These are phyloP conservation scores for Lepas anatifera DNA, from an alignment of 2,888 invertebrate genomes.

Conservation along the genomic window DNA sequence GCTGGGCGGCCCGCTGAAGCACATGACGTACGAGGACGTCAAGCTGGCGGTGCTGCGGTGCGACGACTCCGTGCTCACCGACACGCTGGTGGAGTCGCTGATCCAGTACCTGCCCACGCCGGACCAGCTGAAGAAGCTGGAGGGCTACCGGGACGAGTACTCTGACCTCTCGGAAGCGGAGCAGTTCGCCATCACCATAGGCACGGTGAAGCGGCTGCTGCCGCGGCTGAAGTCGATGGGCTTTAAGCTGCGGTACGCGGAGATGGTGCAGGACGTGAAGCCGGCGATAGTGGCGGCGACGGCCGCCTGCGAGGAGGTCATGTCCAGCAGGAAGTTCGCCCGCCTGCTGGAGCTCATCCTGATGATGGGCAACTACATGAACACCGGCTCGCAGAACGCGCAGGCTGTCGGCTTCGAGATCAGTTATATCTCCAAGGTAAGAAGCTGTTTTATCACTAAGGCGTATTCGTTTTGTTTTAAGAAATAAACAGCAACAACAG, in stretches of 20 bases:
- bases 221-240: conserved; percentile 77
- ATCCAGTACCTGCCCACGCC: neutral
- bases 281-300: conserved; percentile 86
- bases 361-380: conserved; percentile 91
- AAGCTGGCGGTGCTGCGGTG: conserved; percentile 69
- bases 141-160: conserved; percentile 62
- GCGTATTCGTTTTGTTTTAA: no score
- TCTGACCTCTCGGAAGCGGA: conserved; percentile 82
- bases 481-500: no score
- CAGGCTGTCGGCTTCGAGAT: conserved; percentile 95
- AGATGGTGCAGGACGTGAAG: conserved; percentile 74
- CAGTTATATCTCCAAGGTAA: conserved; percentile 81
- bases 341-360: conserved; percentile 79
- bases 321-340: conserved; percentile 76
- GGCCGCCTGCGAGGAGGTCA: conserved; percentile 89
- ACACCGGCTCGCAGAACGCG: conserved; percentile 84
- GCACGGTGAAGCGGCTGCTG: conserved; percentile 73
- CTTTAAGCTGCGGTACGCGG: conserved; percentile 75
- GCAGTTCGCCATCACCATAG: conserved; percentile 50
- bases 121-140: conserved; percentile 73
- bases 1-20: conserved; percentile 72
- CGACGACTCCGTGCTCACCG: conserved; percentile 71
- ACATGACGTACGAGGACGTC: conserved; percentile 67
- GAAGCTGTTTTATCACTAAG: no score
- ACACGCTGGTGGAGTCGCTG: neutral